These are phyloP conservation scores for Xenops minutus DNA, from an alignment of 2,797 vertebrate genomes.

Conservation along the genomic window DNA sequence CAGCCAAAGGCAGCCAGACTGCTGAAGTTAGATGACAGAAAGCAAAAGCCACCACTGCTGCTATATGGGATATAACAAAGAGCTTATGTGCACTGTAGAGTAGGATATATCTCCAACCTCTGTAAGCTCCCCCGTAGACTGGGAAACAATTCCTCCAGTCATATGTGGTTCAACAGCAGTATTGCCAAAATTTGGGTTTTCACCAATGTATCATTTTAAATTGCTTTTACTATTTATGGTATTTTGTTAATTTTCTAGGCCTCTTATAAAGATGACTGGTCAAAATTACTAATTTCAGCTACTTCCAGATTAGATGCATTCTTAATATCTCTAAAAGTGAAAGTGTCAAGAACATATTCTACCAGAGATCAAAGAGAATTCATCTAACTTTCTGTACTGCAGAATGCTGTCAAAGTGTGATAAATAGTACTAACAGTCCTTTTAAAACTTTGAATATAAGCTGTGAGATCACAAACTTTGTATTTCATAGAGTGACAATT, in stretches of 20 bases:
- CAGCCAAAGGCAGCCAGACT: neutral
- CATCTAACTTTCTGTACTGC: slow-evolving; percentile 74
- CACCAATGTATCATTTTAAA: neutral
- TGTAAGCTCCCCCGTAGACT: neutral
- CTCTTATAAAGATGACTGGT: neutral
- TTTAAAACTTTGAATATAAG: neutral
- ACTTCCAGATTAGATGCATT: slow-evolving; percentile 76
- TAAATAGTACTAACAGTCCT: neutral
- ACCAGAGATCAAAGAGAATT: slow-evolving; percentile 75
- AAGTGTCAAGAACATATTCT: slow-evolving; percentile 79
- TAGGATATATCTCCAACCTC: accelerated
- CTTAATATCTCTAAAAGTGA: slow-evolving; percentile 71
- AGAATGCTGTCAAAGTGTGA: slow-evolving; percentile 67
- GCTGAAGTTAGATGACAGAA: neutral
- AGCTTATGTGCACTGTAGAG: accelerated
- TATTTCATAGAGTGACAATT: neutral
- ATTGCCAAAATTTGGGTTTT: neutral
- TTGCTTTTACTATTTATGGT: neutral
- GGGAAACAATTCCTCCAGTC: neutral
- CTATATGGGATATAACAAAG: neutral
- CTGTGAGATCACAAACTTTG: neutral
- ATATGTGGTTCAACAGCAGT: neutral
- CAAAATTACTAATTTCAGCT: neutral
- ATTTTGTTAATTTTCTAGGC: neutral
- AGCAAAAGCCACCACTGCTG: neutral